These are phyloP conservation scores for Apogon talboti DNA, from an alignment of 2,797 vertebrate species.

Conservation along the genomic window DNA sequence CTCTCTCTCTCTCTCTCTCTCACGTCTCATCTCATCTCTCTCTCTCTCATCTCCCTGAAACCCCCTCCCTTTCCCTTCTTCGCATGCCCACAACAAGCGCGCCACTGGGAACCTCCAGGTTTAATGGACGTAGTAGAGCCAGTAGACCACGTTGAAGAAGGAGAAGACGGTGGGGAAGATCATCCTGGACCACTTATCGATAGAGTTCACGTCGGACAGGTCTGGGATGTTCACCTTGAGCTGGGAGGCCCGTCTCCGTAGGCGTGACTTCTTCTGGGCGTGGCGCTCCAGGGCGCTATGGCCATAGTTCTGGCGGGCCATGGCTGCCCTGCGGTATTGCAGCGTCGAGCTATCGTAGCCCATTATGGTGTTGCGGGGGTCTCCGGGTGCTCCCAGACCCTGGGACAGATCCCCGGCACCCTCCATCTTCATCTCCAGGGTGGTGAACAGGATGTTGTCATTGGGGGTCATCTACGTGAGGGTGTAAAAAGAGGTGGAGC, in stretches of 20 bases:
- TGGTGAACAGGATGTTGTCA: conserved; percentile 96
- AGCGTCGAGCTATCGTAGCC: conserved; percentile 95
- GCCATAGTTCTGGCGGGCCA: conserved; percentile 96
- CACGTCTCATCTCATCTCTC: conserved; percentile 46
- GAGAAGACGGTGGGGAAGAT: conserved; percentile 99
- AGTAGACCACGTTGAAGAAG: conserved; percentile 99
- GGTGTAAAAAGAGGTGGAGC: conserved; percentile 67
- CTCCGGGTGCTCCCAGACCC: conserved; percentile 85
- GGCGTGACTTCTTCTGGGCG: conserved; percentile 96
- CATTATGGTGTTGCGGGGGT: conserved; percentile 96
- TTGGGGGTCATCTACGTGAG: conserved; percentile 93
- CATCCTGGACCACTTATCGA: conserved; percentile 99
- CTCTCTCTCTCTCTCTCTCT: conserved; percentile 42
- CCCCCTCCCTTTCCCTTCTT: conserved; percentile 31
- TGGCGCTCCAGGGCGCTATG: conserved; percentile 95
- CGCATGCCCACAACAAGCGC: conserved; percentile 45
- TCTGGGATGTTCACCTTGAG: conserved; percentile 99
- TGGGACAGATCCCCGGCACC: conserved; percentile 82
- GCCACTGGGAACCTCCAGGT: conserved; percentile 56
- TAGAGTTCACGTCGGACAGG: conserved; percentile 99
- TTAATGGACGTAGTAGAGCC: conserved; percentile 99
- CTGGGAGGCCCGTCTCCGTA: conserved; percentile 96
- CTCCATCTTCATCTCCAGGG: conserved; percentile 97
- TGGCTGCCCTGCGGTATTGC: conserved; percentile 94
- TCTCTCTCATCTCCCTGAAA: conserved; percentile 48